These are phyloP conservation scores for Shinisaurus crocodilurus DNA, from an alignment of 2,113 vertebrate genomes.

Conservation along the genomic window DNA sequence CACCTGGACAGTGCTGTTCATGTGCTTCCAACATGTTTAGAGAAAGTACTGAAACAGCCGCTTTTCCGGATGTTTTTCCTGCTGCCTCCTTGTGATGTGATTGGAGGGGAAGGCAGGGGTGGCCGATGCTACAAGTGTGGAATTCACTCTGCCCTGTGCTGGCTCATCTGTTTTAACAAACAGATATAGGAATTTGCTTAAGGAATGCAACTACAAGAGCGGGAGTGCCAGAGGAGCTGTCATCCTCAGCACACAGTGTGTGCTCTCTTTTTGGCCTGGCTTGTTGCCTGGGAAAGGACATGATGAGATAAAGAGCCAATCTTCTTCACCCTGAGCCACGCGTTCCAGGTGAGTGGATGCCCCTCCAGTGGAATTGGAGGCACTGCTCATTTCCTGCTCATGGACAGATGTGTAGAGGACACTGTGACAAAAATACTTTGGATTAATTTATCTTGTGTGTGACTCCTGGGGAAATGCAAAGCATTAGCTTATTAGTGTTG, in stretches of 20 bases:
- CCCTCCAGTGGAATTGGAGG: fast-evolving
- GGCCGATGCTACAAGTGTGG: background rate
- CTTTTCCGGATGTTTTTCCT: too few relatives aligned
- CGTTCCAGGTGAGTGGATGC: background rate
- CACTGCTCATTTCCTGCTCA: fast-evolving
- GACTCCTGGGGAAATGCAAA: background rate
- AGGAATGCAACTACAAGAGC: background rate
- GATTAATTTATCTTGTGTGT: background rate
- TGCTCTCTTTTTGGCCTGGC: background rate
- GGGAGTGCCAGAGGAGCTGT: background rate
- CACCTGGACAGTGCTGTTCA: too few relatives aligned
- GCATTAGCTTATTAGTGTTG: slow-evolving; percentile 5
- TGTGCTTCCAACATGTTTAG: too few relatives aligned
- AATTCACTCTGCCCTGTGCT: too few relatives aligned
- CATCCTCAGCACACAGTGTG: too few relatives aligned
- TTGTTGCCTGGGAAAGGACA: background rate
- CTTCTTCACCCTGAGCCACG: background rate
- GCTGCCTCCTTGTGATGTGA: background rate
- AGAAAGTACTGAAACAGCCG: background rate
- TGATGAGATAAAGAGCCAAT: background rate
- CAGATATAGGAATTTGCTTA: background rate
- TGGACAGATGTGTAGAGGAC: fast-evolving
- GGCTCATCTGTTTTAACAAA: too few relatives aligned
- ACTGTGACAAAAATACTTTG: fast-evolving
- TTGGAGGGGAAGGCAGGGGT: background rate